phyloP scores from a whole-genome alignment of 2,113 vertebrate species.

The Ascaphus truei region DNA sequence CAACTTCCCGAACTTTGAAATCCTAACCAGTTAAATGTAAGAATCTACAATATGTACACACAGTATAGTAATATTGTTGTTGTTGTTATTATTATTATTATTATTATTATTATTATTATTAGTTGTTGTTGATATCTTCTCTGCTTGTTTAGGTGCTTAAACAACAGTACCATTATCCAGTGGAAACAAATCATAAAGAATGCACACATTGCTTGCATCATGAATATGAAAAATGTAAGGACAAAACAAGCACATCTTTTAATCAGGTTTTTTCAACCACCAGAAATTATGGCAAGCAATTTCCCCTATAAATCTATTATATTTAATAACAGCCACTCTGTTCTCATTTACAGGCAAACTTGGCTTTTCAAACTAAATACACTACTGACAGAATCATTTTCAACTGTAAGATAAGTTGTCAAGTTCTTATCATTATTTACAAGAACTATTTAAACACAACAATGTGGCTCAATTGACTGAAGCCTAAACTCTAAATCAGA shows the following conservation, averaged over 20 bases:
- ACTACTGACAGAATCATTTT: conserved; percentile 30
- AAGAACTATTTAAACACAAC: conserved; percentile 3
- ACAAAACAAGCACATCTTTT: background rate
- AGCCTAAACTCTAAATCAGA: conserved; percentile 6
- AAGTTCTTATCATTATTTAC: conserved; percentile 13
- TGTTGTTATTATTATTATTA: no score
- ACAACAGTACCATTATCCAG: no score
- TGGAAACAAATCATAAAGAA: conserved; percentile 11
- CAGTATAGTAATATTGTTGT: no score
- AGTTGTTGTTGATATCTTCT: no score
- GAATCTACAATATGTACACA: no score
- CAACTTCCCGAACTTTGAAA: no score
- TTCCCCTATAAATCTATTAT: conserved; percentile 29
- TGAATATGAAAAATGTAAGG: conserved; percentile 13
- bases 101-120: no score
- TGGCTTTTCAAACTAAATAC: conserved; percentile 29
- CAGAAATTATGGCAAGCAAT: background rate
- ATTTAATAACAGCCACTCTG: conserved; percentile 23
- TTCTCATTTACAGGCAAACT: conserved; percentile 16
- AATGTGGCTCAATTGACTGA: background rate
- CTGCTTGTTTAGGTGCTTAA: no score
- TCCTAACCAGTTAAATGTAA: no score
- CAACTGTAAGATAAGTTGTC: conserved; percentile 30
- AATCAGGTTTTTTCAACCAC: conserved; percentile 22
- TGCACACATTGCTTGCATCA: background rate